These are phyloP conservation scores for Menura novaehollandiae DNA, from an alignment of 2,113 vertebrate species.

Conservation along the genomic window DNA sequence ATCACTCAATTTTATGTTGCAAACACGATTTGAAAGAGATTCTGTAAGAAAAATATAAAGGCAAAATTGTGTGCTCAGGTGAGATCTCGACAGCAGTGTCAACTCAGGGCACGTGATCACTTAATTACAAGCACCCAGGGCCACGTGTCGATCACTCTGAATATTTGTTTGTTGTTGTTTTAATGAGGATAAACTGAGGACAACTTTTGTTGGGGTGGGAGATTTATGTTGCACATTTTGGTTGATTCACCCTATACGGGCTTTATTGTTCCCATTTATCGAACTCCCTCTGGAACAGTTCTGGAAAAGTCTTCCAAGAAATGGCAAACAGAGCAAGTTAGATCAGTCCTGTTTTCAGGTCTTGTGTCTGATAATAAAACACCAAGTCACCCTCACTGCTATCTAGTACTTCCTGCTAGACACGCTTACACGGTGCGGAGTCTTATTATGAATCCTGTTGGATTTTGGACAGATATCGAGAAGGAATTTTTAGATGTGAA, in stretches of 20 bases:
- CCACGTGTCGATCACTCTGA: background rate
- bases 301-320: background rate
- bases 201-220: background rate
- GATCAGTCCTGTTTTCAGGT: background rate
- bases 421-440: rapidly evolving
- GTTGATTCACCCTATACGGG: background rate
- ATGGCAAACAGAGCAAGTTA: background rate
- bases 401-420: background rate
- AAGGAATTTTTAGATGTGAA: background rate
- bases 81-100: background rate
- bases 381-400: background rate
- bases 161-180: background rate
- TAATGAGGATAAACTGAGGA: background rate
- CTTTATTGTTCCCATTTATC: background rate
- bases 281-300: background rate
- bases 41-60: background rate
- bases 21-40: background rate
- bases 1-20: background rate
- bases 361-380: background rate
- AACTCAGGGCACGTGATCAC: background rate
- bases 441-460: background rate
- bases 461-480: background rate
- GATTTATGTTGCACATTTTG: rapidly evolving
- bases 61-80: background rate
- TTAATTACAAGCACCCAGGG: background rate